Conservation (phyloP, 2,113 vertebrate genomes). For the Cynocephalus volans region DNA sequence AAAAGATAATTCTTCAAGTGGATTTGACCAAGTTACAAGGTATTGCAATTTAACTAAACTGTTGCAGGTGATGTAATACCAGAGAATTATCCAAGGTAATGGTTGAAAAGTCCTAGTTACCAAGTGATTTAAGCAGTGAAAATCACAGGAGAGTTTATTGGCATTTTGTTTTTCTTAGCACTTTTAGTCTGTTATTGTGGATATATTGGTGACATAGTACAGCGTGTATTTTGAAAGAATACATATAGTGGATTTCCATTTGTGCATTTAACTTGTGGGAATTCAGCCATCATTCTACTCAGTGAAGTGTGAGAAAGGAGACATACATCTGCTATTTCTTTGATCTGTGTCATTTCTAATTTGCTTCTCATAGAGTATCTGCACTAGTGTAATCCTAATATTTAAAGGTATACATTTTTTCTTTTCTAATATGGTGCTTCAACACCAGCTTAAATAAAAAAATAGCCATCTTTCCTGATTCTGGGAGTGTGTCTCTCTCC, state of each 20-base stretch:
- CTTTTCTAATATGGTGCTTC: neutral
- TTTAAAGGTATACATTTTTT: neutral
- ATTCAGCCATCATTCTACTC: neutral
- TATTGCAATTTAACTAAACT: neutral
- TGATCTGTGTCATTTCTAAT: neutral
- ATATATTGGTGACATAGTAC: neutral
- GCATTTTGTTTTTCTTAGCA: neutral
- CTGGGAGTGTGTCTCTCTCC: neutral
- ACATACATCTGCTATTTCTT: fast-evolving
- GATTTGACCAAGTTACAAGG: conserved; percentile 4
- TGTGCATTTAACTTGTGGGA: neutral
- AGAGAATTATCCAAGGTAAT: neutral
- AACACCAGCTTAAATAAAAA: neutral
- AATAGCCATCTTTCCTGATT: neutral
- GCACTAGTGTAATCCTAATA: neutral
- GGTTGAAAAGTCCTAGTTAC: neutral
- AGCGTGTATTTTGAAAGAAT: neutral
- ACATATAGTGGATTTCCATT: neutral
- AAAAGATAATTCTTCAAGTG: neutral
- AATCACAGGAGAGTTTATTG: neutral
- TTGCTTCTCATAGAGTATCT: neutral
- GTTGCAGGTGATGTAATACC: neutral
- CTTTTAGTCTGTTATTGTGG: neutral
- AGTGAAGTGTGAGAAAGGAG: neutral
- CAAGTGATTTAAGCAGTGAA: neutral